Conservation (phyloP, 35 echinoderm and acorn worm genomes). For the Apostichopus californicus region DNA sequence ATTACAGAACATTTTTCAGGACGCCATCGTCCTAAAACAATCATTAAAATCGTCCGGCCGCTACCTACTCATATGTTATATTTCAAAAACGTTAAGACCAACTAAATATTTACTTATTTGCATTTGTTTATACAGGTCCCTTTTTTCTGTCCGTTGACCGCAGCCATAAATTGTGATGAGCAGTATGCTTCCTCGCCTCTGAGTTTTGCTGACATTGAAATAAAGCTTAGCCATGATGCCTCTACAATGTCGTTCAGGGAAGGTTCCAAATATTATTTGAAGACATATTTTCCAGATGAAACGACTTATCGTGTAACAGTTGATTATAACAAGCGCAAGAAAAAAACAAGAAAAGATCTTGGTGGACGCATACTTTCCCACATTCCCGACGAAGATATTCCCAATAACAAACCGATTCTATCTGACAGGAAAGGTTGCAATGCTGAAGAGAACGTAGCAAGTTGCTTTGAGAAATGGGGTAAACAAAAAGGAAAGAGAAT, state of each 20-base stretch:
- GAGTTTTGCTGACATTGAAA: background rate
- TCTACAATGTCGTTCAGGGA: background rate
- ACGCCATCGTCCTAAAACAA: too few relatives aligned
- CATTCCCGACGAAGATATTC: background rate
- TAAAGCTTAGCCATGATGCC: background rate
- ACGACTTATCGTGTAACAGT: background rate
- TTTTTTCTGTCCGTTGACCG: slow-evolving; percentile 13
- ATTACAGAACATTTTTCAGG: too few relatives aligned
- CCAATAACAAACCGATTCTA: background rate
- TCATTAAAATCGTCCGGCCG: too few relatives aligned
- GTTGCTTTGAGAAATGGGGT: slow-evolving; percentile 33
- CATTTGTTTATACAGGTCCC: background rate
- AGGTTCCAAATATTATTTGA: background rate
- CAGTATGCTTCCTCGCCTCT: background rate
- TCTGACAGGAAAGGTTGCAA: background rate
- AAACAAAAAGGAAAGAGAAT: background rate
- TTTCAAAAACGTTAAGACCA: too few relatives aligned
- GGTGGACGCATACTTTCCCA: background rate
- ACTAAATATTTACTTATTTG: background rate
- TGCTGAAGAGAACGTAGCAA: background rate
- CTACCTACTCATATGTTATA: too few relatives aligned
- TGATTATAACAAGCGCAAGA: too few relatives aligned
- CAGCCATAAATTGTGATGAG: background rate
- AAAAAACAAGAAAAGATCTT: background rate
- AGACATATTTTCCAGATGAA: background rate